These are phyloP conservation scores for Stictonetta naevosa DNA, from an alignment of 2,113 vertebrate species.

Conservation along the genomic window DNA sequence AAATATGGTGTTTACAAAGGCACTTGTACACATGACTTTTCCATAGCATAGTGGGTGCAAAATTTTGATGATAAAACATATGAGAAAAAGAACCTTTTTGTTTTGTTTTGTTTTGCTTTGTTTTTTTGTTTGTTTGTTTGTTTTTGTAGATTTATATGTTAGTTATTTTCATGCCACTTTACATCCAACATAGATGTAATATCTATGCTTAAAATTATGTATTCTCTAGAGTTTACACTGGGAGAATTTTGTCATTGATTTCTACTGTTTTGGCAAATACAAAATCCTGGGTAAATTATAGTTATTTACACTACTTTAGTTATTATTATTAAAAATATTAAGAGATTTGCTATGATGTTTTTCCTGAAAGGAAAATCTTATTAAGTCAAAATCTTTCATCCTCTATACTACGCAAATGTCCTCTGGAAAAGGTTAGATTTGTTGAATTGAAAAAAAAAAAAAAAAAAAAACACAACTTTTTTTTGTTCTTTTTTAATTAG, in stretches of 20 bases:
- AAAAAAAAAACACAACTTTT: neutral
- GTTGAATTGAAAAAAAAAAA: neutral
- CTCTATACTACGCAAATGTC: neutral
- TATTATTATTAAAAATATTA: neutral
- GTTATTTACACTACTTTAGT: neutral
- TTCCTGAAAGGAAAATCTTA: neutral
- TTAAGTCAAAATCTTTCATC: neutral
- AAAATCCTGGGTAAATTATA: neutral
- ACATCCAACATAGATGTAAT: accelerated
- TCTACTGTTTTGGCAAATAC: neutral
- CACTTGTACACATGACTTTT: neutral
- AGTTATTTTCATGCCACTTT: neutral
- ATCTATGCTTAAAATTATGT: neutral
- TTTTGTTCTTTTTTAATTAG: neutral
- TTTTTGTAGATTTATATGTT: neutral
- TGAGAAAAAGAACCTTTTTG: neutral
- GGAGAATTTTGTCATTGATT: neutral
- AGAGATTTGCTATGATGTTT: accelerated
- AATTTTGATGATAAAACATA: neutral
- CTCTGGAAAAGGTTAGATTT: neutral
- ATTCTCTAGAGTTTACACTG: neutral
- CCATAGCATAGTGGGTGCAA: neutral
- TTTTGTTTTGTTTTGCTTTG: too few species aligned
- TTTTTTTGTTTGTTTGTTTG: too few species aligned
- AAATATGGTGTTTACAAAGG: neutral